Evolutionary conservation across 2,888 invertebrate species (phyloP), one percentile per base, ranked within the genome.

Genomic region (Zygothrica quintamaculata): DNA sequence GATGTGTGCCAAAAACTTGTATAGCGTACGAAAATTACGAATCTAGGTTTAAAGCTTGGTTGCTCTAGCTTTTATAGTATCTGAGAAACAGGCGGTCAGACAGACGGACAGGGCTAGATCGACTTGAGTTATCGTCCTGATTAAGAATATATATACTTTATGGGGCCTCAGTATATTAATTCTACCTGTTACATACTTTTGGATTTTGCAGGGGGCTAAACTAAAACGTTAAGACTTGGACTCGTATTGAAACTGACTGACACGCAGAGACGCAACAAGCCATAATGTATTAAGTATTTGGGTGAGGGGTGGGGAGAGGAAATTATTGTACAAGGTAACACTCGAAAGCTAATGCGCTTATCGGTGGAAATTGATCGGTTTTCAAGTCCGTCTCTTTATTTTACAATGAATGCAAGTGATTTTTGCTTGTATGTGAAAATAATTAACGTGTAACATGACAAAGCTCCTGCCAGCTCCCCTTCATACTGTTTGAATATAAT

Each of bases 361-460:
- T 81, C 80, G 71, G 61, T 71, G 70, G 56, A 80, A 80, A 81
- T 75, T 59, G 77, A 81, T 81, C 77, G 65, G 60, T 25, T 36
- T 25, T 15, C 40, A 29, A 26, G 33, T 34, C 42, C 25, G 34
- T 8, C 5, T 18, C 52, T 9, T 13, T 22, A 39, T 47, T 11
- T 33, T 12, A 53, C 68, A 65, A 68, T 73, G 75, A 81, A 80
- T 84, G 84, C 84, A 81, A 77, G 84, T 81, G 80, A 80, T 76
- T 80, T 78, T 81, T 65, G 66, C 18, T 47, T 78, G 73, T 82
- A 70, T 84, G 79, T 67, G 70, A 70, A 82, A 85, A 85, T 79
- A 87, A 84, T 87, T 85, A 84, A 82, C 84, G 79, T 79, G 86
- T 82, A 87, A 82, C 87, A 82, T 87, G 55, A 47, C 42, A 62